Conservation (phyloP, 2,888 invertebrate genomes). For the Salticus scenicus region DNA sequence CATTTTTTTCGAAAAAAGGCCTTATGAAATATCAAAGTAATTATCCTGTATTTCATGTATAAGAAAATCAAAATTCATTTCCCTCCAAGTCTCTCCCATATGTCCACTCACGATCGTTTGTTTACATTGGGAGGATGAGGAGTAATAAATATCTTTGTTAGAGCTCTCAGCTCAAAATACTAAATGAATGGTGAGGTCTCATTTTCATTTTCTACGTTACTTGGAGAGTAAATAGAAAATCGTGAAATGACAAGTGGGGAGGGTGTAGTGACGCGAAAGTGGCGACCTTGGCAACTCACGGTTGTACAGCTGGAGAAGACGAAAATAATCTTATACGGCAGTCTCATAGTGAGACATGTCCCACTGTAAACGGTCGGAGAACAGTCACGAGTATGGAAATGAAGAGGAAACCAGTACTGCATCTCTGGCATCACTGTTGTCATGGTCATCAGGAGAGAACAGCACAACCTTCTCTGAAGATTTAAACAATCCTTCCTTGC, state of each 20-base stretch:
- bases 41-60: no score
- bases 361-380: background rate
- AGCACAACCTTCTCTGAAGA: no score
- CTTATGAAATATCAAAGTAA: no score
- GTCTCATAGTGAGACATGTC: background rate
- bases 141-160: no score
- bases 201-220: background rate
- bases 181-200: no score
- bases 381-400: conserved; percentile 1
- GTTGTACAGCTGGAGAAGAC: background rate
- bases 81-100: no score
- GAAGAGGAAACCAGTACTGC: background rate
- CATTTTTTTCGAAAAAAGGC: no score
- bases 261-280: background rate
- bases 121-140: background rate
- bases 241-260: background rate
- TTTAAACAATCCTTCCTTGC: no score
- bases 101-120: background rate
- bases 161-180: no score
- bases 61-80: no score
- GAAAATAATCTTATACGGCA: background rate
- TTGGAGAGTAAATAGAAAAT: background rate
- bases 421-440: background rate
- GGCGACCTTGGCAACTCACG: background rate
- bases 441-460: background rate